A percentile compares a stretch with the other conserved stretches of the same genome.
Evolutionary conservation across 1,140 invertebrate genomes (phyloP).

Genomic region (Cotesia glomerata): DNA sequence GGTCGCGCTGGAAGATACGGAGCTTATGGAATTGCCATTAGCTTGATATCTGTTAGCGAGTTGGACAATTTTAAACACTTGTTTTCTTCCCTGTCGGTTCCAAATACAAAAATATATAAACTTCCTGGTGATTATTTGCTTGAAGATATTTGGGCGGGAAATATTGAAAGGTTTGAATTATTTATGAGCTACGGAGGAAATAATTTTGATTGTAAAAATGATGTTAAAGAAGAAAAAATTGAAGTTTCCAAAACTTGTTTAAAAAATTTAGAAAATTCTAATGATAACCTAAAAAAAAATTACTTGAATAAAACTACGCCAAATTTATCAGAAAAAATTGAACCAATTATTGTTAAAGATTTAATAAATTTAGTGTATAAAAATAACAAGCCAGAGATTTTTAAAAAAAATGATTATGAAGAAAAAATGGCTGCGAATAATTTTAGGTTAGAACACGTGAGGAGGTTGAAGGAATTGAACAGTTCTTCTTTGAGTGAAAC

Average conservation of each 20-base stretch:
- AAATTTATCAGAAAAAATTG: too few species aligned
- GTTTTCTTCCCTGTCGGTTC: conserved; percentile 60
- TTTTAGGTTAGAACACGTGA: too few species aligned
- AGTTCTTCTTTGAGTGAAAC: not conserved
- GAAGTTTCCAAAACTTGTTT: not conserved
- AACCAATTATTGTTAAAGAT: too few species aligned
- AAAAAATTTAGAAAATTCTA: too few species aligned
- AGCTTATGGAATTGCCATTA: conserved; percentile 75
- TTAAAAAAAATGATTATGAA: too few species aligned
- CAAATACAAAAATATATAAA: conserved; percentile 62
- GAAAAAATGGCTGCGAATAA: too few species aligned
- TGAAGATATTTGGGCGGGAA: conserved; percentile 54
- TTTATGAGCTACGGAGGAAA: conserved; percentile 23
- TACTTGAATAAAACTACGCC: too few species aligned
- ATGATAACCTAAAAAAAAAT: too few species aligned
- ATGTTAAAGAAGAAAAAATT: conserved; percentile 11
- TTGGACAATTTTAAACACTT: conserved; percentile 66
- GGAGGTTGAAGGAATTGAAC: too few species aligned
- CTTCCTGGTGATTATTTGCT: conserved; percentile 52
- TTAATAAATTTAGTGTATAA: too few species aligned
- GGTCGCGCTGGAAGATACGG: conserved; percentile 93
- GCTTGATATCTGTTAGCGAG: conserved; percentile 69
- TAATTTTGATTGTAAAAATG: too few species aligned
- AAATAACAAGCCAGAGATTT: too few species aligned
- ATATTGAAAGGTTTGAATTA: conserved; percentile 47